A percentile compares a stretch with the other conserved stretches of the same genome.
phyloP scores from a whole-genome alignment of 2,888 invertebrate species.

The Falcaria lacertinaria region DNA sequence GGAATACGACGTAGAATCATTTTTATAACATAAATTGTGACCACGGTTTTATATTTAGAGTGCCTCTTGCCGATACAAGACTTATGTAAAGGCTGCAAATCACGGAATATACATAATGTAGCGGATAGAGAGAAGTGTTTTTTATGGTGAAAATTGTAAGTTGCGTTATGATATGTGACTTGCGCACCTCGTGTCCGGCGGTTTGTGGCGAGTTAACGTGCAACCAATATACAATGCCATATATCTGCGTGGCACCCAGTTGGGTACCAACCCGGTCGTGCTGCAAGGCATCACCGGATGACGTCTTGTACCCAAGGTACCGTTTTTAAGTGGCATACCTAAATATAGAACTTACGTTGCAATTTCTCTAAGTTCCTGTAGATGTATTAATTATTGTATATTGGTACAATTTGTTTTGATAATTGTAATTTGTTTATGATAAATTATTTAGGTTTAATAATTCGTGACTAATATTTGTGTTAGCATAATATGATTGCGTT shows the following conservation, averaged over 20 bases:
- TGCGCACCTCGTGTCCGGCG: slow-evolving; percentile 26
- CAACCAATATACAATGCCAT: too few relatives aligned
- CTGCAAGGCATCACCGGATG: slow-evolving; percentile 43
- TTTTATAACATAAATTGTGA: slow-evolving; percentile 77
- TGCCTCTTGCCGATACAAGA: slow-evolving; percentile 82
- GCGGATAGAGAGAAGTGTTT: slow-evolving; percentile 66
- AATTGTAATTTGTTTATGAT: slow-evolving; percentile 72
- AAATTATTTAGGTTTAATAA: slow-evolving; percentile 72
- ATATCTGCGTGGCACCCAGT: too few relatives aligned
- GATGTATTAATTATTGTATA: slow-evolving; percentile 76
- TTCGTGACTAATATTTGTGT: slow-evolving; percentile 56
- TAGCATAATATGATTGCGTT: slow-evolving; percentile 51
- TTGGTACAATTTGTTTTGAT: slow-evolving; percentile 77
- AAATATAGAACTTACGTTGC: slow-evolving; percentile 78
- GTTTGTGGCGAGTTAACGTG: slow-evolving; percentile 6
- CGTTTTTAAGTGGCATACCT: slow-evolving; percentile 76
- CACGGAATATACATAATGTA: slow-evolving; percentile 78
- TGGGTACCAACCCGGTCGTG: slow-evolving; percentile 27
- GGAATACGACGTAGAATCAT: slow-evolving; percentile 64
- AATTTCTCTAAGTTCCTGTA: slow-evolving; percentile 80
- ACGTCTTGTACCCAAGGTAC: slow-evolving; percentile 50
- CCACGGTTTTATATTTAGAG: slow-evolving; percentile 82
- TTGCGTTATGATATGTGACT: slow-evolving; percentile 79
- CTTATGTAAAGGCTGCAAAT: slow-evolving; percentile 81
- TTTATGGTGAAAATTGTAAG: slow-evolving; percentile 81